Conservation (phyloP, 2,888 invertebrate species). For the Pammene fasciana region DNA sequence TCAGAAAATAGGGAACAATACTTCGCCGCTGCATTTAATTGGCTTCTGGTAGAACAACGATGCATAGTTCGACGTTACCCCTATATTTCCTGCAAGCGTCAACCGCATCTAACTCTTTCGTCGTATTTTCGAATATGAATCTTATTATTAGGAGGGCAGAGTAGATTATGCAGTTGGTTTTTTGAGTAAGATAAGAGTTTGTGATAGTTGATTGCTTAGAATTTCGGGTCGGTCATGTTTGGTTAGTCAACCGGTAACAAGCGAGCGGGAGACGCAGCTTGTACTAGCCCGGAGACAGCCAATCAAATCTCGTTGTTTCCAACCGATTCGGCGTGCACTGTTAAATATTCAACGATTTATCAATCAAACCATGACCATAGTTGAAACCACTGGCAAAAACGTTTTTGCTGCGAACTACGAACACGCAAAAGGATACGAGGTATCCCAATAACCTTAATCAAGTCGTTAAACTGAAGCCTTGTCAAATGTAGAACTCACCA, state of each 20-base stretch:
- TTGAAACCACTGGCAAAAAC: background rate
- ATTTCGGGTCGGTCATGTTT: conserved; percentile 33
- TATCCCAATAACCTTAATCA: too few species aligned
- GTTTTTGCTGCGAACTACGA: background rate
- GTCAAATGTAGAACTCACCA: too few species aligned
- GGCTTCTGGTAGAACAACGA: conserved; percentile 27
- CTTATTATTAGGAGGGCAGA: background rate
- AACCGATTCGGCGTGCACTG: conserved; percentile 27
- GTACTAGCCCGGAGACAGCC: conserved; percentile 39
- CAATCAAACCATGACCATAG: conserved; percentile 5
- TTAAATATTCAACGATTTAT: conserved; percentile 33
- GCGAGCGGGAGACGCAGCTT: conserved; percentile 25
- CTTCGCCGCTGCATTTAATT: conserved; percentile 27
- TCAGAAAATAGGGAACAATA: conserved; percentile 20
- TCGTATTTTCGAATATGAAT: background rate
- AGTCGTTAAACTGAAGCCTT: too few species aligned
- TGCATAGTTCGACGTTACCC: conserved; percentile 46
- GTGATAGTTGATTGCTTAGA: background rate
- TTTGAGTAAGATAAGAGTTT: conserved; percentile 4
- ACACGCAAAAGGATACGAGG: too few species aligned
- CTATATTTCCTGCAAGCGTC: conserved; percentile 7
- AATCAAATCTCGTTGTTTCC: conserved; percentile 43
- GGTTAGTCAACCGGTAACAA: conserved; percentile 33
- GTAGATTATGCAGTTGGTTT: background rate
- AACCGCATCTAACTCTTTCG: background rate